Base-by-base conservation (phyloP, 2,113 vertebrate genomes). In the Philantomba maxwellii region DNA sequence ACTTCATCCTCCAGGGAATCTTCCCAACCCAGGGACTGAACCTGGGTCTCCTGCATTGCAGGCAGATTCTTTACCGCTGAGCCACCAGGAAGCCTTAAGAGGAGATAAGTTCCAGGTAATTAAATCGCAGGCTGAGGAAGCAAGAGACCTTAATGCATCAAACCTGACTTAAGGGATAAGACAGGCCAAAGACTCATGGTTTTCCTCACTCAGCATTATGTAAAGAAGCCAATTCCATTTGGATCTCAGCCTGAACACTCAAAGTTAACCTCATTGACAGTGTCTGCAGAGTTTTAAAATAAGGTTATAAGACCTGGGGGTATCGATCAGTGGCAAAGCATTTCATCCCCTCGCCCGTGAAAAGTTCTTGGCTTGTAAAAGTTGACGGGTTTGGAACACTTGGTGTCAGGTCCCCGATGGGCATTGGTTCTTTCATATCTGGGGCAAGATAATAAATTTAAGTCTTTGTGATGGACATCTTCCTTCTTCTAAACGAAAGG, bases 191-290 rank as follows among this genome's bases (percentile, higher is more conserved):
- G 21, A 33, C 19, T 14, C 16, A 97, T 53, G 70, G 89, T 89
- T 96, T 87, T 75, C 84, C 70, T 94, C 95, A 87, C 73, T 97
- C 88, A 81, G 93, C 78, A 78, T 89, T 96, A 97, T 87, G 87
- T 89, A 83, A 97, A 97, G 66, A 49, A 92, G 87, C 82, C 80
- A 86, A 86, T 95, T 95, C 45, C 92, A 97, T 96, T 89, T 96
- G 95, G 94, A 94, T 49, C 47, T 83, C 2, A 7, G 94, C 82
- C 80, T 78, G 91, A 97, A 89, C 53, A 23, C 84, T 97, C 43
- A 33, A 89, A 89, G 91, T 89, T 83, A 98, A 97, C 94, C 91
- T 96, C 94, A 88, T 6, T 85, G 87, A 91, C 45, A 47, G 85
- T 21, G 55, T 82, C 89, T 95, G 53, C 90, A 58, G 89, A 91